These are phyloP conservation scores for Xenopus laevis DNA, from an alignment of 2,113 vertebrate species.

Conservation along the genomic window DNA sequence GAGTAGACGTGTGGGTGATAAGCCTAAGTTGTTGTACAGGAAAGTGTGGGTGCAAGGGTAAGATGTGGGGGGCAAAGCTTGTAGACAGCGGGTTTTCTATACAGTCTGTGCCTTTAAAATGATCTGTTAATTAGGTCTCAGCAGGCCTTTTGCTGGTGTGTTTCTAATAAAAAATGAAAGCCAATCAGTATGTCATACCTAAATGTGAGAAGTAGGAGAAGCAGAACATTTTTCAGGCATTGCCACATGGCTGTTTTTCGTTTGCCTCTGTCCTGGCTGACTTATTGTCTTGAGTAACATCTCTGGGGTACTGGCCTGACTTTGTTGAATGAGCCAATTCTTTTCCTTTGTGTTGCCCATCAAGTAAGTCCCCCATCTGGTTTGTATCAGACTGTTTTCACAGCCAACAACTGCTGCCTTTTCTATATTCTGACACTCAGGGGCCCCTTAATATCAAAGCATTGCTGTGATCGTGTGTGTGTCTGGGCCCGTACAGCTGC, in stretches of 20 bases:
- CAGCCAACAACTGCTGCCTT: slow-evolving; percentile 80
- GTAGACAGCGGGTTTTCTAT: too few relatives aligned
- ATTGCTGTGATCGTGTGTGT: slow-evolving; percentile 65
- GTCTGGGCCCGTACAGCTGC: slow-evolving; percentile 67
- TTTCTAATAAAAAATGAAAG: too few relatives aligned
- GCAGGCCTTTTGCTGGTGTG: too few relatives aligned
- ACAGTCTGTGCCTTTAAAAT: too few relatives aligned
- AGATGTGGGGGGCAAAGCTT: too few relatives aligned
- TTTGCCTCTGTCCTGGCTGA: slow-evolving; percentile 67
- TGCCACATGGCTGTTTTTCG: slow-evolving; percentile 69
- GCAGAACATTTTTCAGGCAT: slow-evolving; percentile 59
- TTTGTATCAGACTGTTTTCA: slow-evolving; percentile 86
- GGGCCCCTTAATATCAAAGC: slow-evolving; percentile 75
- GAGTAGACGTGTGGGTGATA: too few relatives aligned
- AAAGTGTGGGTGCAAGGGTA: too few relatives aligned
- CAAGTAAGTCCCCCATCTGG: slow-evolving; percentile 79
- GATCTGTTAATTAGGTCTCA: too few relatives aligned
- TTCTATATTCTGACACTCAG: slow-evolving; percentile 76
- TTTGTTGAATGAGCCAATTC: slow-evolving; percentile 80
- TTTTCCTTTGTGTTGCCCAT: slow-evolving; percentile 79
- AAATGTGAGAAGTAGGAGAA: slow-evolving; percentile 65
- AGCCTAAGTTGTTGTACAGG: too few relatives aligned
- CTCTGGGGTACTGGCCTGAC: slow-evolving; percentile 65
- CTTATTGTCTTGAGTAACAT: slow-evolving; percentile 71
- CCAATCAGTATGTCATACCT: not conserved